Percentiles rank a stretch among this genome's conserved stretches.
Conservation (phyloP, 2,113 vertebrate species). For the Corythoichthys haematopterus region DNA sequence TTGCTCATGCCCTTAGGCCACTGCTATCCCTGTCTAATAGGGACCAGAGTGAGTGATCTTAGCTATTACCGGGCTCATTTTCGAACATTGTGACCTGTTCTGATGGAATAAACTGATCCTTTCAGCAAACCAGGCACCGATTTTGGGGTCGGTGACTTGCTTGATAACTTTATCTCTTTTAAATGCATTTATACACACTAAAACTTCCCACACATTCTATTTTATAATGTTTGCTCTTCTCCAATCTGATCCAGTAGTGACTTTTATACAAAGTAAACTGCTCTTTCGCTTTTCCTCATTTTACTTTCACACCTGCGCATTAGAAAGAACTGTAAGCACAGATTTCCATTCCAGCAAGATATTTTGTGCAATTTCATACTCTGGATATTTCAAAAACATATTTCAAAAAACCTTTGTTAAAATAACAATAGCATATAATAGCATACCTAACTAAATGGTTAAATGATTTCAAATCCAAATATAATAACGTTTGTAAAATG, state of each 20-base stretch:
- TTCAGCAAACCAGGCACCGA: constrained; percentile 12
- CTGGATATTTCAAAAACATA: background rate
- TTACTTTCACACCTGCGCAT: background rate
- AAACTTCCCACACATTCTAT: background rate
- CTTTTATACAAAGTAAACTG: background rate
- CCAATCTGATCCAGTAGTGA: background rate
- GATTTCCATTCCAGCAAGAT: background rate
- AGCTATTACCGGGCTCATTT: constrained; percentile 33
- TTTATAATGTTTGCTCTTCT: constrained; percentile 3
- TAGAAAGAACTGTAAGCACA: background rate
- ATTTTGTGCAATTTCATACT: background rate
- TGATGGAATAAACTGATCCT: constrained; percentile 22
- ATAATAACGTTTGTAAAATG: background rate
- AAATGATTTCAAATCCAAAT: background rate
- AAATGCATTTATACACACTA: constrained; percentile 7
- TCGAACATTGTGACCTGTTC: constrained; percentile 20
- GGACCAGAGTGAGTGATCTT: constrained; percentile 48
- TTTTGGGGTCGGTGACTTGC: constrained; percentile 10
- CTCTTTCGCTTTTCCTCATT: background rate
- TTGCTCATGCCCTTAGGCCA: constrained; percentile 47
- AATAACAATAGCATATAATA: background rate
- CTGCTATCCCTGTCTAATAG: constrained; percentile 48
- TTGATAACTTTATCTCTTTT: constrained; percentile 24
- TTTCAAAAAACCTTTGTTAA: background rate
- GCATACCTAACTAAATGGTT: background rate